Evolutionary conservation across 2,888 invertebrate species (phyloP), one percentile per base, ranked within the genome.

Genomic region (Euspilapteryx auroguttella): DNA sequence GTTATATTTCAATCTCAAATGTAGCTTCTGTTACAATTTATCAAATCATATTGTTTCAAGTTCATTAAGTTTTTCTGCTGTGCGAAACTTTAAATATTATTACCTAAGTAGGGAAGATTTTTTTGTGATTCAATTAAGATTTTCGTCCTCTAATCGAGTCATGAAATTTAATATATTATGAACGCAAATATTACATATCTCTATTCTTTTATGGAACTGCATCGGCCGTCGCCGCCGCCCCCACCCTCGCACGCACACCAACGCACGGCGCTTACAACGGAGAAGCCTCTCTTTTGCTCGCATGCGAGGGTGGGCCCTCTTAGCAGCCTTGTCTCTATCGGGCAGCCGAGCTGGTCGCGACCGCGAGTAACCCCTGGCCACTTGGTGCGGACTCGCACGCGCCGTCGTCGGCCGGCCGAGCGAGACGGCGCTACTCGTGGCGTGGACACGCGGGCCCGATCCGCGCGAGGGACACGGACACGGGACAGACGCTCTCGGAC

Each of bases 401-500:
- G 73, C 65, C 64, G 52, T n/a, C 17, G 17, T 6, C 39, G 49
- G 61, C 73, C 75, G 73, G 71, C 68, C 69, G 59, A 56, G 52
- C 42, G 71, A 71, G n/a, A n/a, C n/a, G 68, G 36, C 71, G 66
- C 73, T 71, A 49, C 55, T 68, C 55, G 62, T 49, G 56, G 12
- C 49, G 63, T 55, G 68, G 69, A 68, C 73, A 68, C 50, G 55
- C 48, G 56, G 66, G 62, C 64, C 63, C 65, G 65, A 6, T 57
- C 56, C 66, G 71, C 63, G 65, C 56, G 52, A 73, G 75, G 76
- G n/a, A n/a, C n/a, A n/a, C n/a, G 76, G 75, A 76, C 75, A 75
- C 62, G 62, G 73, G 76, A 69, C 76, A 77, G 76, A 76, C 76
- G 76, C 66, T 71, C 71, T 75, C 71, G 76, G 76, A 76, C 77